A percentile compares a stretch with the other conserved stretches of the same genome.
These are phyloP conservation scores for Lepidothrix coronata DNA, from an alignment of 2,113 vertebrate species.

Conservation along the genomic window DNA sequence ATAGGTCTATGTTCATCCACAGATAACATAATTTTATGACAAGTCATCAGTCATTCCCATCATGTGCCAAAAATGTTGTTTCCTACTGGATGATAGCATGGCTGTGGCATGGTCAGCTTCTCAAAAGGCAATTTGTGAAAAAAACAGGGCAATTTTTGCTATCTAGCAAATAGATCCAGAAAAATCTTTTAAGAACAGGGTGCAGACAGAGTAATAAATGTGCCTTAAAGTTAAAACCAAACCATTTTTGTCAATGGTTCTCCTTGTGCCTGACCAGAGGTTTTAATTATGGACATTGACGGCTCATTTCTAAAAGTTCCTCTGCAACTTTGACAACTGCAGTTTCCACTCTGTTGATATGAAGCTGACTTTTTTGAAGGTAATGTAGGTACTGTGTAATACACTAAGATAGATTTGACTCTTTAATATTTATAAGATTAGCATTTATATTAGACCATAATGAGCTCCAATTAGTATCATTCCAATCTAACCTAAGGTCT, in stretches of 20 bases:
- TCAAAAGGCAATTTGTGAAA: background rate
- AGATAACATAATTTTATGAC: background rate
- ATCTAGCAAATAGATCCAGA: background rate
- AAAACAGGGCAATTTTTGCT: background rate
- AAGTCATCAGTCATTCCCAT: background rate
- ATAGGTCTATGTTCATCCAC: background rate
- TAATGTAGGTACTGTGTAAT: constrained; percentile 52
- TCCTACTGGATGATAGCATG: background rate
- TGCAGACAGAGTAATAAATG: background rate
- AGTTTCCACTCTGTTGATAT: constrained; percentile 51
- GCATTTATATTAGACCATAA: constrained; percentile 72
- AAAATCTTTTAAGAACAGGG: background rate
- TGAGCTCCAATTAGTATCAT: constrained; percentile 71
- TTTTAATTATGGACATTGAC: background rate
- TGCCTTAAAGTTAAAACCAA: background rate
- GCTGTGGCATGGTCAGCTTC: background rate
- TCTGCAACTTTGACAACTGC: constrained; percentile 24
- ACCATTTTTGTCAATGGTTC: background rate
- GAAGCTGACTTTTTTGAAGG: constrained; percentile 52
- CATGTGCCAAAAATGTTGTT: background rate
- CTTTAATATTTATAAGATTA: constrained; percentile 73
- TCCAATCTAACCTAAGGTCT: constrained; percentile 62
- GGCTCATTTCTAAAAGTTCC: constrained; percentile 1
- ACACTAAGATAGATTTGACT: constrained; percentile 62
- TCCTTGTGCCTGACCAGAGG: background rate